phyloP scores from a whole-genome alignment of 2,113 vertebrate species.

The Heliornis fulica region DNA sequence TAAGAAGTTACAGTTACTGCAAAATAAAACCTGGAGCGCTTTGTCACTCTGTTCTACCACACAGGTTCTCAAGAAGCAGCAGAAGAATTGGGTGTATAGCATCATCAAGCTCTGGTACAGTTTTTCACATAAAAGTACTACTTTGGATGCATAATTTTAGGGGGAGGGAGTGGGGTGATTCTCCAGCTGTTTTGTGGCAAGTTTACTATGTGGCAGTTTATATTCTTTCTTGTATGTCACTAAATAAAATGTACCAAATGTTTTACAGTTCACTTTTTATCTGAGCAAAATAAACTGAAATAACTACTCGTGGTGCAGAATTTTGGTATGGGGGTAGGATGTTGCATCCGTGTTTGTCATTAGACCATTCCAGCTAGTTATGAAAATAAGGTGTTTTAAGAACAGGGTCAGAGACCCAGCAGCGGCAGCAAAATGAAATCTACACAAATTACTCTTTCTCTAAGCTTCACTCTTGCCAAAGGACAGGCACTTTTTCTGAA shows the following conservation, averaged over 20 bases:
- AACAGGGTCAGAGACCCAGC: neutral
- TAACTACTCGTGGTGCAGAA: neutral
- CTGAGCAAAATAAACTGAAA: constrained; percentile 56
- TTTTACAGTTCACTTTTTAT: constrained; percentile 70
- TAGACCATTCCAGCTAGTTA: accelerated
- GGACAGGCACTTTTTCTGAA: neutral
- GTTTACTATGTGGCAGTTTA: constrained; percentile 13
- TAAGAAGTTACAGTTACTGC: neutral
- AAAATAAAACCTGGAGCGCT: neutral
- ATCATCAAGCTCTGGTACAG: neutral
- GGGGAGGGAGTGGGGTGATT: neutral
- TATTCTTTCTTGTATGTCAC: constrained; percentile 37
- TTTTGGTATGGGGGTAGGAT: neutral
- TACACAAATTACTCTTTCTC: accelerated
- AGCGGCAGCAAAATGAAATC: neutral
- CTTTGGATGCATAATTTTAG: neutral
- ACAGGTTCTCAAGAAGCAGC: neutral
- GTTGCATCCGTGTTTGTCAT: neutral
- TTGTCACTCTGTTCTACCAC: neutral
- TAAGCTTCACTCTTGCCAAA: neutral
- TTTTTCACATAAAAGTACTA: neutral
- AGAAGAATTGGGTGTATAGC: neutral
- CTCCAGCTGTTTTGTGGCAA: neutral
- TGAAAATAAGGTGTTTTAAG: neutral
- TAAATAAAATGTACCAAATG: constrained; percentile 52